Evolutionary conservation across 1,140 invertebrate species (phyloP).

Genomic region (Harlomillsia oculata): DNA sequence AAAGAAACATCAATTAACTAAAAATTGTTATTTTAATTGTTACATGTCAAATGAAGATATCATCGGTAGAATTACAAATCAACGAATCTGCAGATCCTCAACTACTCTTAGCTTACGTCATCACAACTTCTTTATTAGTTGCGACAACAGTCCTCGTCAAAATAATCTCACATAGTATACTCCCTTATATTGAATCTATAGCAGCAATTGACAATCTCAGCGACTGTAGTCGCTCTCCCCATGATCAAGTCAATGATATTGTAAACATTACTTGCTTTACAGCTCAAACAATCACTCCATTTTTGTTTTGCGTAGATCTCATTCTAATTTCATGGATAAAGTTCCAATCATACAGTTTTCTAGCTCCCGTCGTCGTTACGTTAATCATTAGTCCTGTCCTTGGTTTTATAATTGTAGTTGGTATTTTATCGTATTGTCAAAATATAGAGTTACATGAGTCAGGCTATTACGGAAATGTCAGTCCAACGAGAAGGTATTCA

Average conservation of each 20-base stretch:
- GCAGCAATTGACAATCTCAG: slow-evolving; percentile 3
- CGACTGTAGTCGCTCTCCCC: slow-evolving; percentile 7
- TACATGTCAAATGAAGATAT: neutral
- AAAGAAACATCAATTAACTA: neutral
- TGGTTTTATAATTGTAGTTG: slow-evolving; percentile 11
- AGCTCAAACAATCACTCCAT: slow-evolving; percentile 1
- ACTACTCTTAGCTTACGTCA: slow-evolving; percentile 16
- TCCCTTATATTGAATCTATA: slow-evolving; percentile 10
- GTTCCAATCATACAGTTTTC: slow-evolving; percentile 6
- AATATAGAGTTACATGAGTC: neutral
- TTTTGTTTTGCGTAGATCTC: slow-evolving; percentile 25
- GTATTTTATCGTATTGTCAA: slow-evolving; percentile 12
- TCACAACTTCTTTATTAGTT: slow-evolving; percentile 17
- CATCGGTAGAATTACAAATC: slow-evolving; percentile 21
- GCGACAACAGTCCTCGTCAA: slow-evolving; percentile 17
- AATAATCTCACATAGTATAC: slow-evolving; percentile 4
- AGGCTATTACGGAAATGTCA: neutral
- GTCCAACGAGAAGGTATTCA: slow-evolving; percentile 16
- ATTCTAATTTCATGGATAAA: slow-evolving; percentile 27
- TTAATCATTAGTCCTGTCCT: slow-evolving; percentile 13
- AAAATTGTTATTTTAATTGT: neutral
- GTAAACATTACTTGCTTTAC: slow-evolving; percentile 22
- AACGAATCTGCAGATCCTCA: neutral
- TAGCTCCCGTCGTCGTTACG: slow-evolving; percentile 20
- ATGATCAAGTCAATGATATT: slow-evolving; percentile 21